Conservation (phyloP, 2,888 invertebrate species). For the Hydrotaea cyrtoneurina region DNA sequence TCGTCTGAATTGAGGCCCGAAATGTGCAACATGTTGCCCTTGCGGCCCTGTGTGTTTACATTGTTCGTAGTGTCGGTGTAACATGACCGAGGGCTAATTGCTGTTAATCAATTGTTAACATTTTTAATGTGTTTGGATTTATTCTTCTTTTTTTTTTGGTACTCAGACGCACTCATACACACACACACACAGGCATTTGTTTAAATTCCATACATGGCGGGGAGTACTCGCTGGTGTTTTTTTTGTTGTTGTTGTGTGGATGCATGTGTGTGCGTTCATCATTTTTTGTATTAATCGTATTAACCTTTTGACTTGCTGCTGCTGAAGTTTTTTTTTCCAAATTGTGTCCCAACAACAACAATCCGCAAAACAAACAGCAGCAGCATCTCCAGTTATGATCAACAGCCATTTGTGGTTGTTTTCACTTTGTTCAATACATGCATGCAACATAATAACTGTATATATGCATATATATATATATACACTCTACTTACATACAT, state of each 20-base stretch:
- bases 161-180: conserved; percentile 13
- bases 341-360: conserved; percentile 11
- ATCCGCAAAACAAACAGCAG: not conserved
- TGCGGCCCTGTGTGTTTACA: conserved; percentile 16
- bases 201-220: not conserved
- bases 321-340: conserved; percentile 12
- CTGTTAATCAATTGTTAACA: conserved; percentile 80
- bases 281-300: conserved; percentile 61
- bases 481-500: not conserved
- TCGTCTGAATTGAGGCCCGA: no score
- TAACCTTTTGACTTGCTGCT: conserved; percentile 63
- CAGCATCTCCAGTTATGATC: not conserved
- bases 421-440: not conserved
- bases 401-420: conserved; percentile 18
- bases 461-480: not conserved
- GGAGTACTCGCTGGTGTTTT: not conserved
- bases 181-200: conserved; percentile 3
- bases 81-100: conserved; percentile 78
- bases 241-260: not conserved
- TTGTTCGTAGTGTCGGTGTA: conserved; percentile 71
- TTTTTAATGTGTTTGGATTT: conserved; percentile 69
- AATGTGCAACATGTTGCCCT: no score
- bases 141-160: conserved; percentile 45
- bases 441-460: not conserved
- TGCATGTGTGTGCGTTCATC: conserved; percentile 30